Conservation (phyloP, 2,888 invertebrate genomes). For the Coelogynopora nodosa region DNA sequence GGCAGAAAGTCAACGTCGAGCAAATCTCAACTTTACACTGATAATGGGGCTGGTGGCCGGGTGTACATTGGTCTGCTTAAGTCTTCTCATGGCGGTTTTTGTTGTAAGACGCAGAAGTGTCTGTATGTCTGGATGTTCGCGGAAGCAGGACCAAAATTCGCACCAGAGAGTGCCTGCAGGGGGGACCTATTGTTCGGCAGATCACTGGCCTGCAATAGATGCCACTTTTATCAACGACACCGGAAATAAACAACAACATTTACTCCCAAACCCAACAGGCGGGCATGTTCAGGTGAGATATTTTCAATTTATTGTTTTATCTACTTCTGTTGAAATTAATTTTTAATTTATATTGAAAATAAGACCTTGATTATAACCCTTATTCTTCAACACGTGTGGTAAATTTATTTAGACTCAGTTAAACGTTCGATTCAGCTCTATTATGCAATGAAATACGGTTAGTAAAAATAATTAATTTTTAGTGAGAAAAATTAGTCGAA, state of each 20-base stretch:
- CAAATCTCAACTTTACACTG: neutral
- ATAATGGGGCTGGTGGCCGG: constrained; percentile 3
- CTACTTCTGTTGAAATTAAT: too few species aligned
- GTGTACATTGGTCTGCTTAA: neutral
- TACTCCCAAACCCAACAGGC: neutral
- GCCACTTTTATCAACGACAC: neutral
- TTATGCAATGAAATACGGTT: too few species aligned
- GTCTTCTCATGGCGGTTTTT: neutral
- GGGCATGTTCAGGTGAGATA: constrained; percentile 4
- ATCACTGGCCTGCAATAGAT: neutral
- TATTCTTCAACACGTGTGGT: too few species aligned
- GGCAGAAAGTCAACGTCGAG: neutral
- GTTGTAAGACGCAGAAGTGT: neutral
- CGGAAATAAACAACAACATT: neutral
- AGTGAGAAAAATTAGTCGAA: too few species aligned
- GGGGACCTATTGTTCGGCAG: neutral
- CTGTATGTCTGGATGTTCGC: neutral
- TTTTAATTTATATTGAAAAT: too few species aligned
- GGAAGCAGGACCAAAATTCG: too few species aligned
- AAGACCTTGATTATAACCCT: too few species aligned
- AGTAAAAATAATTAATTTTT: too few species aligned
- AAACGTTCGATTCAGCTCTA: too few species aligned
- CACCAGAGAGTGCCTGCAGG: neutral
- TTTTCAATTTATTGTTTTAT: too few species aligned
- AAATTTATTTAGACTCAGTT: too few species aligned